Evolutionary conservation across 2,113 vertebrate species (phyloP), one percentile per base, ranked within the genome.

Genomic region (Drymodes brunneopygia): DNA sequence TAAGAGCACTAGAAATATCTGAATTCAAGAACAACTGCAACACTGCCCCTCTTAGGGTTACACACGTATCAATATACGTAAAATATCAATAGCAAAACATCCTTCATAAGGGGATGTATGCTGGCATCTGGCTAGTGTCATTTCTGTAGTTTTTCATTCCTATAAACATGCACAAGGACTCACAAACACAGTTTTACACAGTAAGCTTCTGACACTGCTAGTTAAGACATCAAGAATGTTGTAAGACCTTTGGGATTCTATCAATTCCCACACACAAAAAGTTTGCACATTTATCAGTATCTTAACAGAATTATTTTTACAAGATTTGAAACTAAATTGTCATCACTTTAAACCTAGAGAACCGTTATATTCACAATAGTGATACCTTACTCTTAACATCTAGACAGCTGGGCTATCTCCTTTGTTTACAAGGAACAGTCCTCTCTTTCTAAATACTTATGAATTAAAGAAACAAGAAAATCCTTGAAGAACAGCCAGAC

Each of bases 151-250:
- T 47, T 75, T 56, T 67, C 57, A 36, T 61, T 73, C n/a, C 36
- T 51, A 23, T 21, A 88, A 64, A 48, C 31, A n/a, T 70, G 21
- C 25, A 65, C 7, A 86, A 69, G 5, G 13, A 22, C n/a, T 92
- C 19, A 66, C 25, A 82, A 88, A 47, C 29, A 60, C 7, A 33
- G 16, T 53, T 88, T 82, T 48, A n/a, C 28, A 50, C 12, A 33
- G 16, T 40, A 86, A 88, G 33, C 58, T 69, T 3, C 0, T 35
- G 44, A 86, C 31, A 54, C 4, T 2, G 1, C 25, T 86, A 38
- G 22, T 0, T 0, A 81, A 77, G 42, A 18, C n/a, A n/a, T 17
- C 62, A 64, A 12, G 11, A 33, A 47, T 20, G 3, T 12, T 27
- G 6, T 54, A 44, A 44, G 29, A 5, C 38, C 10, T 83, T 38